Evolutionary conservation across 2,113 vertebrate genomes (phyloP).

Genomic region (Erythrolamprus reginae): DNA sequence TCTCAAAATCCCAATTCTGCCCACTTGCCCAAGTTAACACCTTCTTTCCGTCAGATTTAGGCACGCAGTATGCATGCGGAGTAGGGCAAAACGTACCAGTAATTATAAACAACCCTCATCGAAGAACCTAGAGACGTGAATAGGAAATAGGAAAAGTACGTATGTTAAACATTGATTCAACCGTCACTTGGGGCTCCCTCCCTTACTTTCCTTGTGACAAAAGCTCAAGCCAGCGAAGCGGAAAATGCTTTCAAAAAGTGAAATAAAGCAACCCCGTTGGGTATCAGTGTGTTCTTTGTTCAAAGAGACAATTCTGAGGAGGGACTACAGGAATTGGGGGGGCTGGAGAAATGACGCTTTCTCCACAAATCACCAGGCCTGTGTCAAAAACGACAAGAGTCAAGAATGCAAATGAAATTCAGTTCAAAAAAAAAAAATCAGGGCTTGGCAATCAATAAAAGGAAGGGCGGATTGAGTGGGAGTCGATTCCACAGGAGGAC

Average conservation of each 20-base stretch:
- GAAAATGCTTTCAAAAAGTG: constrained; percentile 33
- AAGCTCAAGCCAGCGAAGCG: constrained; percentile 33
- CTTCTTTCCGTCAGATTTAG: background rate
- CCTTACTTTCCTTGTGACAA: constrained; percentile 39
- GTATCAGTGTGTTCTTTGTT: constrained; percentile 44
- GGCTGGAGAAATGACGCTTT: constrained; percentile 30
- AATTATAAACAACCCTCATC: background rate
- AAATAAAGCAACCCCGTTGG: constrained; percentile 33
- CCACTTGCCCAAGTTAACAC: background rate
- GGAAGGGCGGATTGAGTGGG: constrained; percentile 37
- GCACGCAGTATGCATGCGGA: background rate
- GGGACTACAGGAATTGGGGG: background rate
- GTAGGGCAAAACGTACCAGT: background rate
- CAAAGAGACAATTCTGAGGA: constrained; percentile 54
- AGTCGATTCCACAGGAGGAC: constrained; percentile 52
- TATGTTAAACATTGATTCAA: background rate
- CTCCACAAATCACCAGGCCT: constrained; percentile 57
- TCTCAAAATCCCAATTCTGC: background rate
- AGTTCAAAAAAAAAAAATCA: constrained; percentile 53
- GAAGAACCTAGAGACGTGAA: background rate
- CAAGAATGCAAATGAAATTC: constrained; percentile 64
- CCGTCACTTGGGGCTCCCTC: constrained; percentile 3
- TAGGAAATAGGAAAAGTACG: background rate
- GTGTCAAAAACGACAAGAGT: constrained; percentile 57
- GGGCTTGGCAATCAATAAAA: constrained; percentile 54